A percentile compares a stretch with the other conserved stretches of the same genome.
Conservation (phyloP, 2,888 invertebrate genomes). For the Cybosia mesomella region DNA sequence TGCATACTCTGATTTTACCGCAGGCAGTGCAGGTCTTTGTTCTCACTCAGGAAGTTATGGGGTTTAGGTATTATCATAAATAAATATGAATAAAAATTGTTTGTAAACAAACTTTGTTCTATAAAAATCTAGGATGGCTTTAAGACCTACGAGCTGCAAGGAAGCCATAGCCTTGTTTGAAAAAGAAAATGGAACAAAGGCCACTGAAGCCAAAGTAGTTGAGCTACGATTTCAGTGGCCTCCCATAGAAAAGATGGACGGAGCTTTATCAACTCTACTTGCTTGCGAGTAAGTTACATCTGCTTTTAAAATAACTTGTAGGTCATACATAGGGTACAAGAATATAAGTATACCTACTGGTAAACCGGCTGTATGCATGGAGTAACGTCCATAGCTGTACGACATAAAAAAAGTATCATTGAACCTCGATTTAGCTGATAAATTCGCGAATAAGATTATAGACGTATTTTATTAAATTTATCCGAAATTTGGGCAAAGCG, state of each 20-base stretch:
- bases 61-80: neutral
- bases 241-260: constrained; percentile 98
- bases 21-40: neutral
- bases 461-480: too few relatives aligned
- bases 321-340: neutral
- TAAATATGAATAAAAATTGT: neutral
- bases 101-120: neutral
- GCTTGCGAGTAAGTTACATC: constrained; percentile 88
- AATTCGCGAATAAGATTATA: too few relatives aligned
- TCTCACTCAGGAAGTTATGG: neutral
- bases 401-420: too few relatives aligned
- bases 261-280: constrained; percentile 90
- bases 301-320: neutral
- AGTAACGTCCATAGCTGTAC: too few relatives aligned
- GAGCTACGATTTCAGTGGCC: constrained; percentile 96
- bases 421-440: too few relatives aligned
- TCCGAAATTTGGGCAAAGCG: too few relatives aligned
- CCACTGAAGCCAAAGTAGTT: constrained; percentile 91
- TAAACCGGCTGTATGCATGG: too few relatives aligned
- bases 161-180: constrained; percentile 96
- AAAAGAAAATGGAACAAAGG: constrained; percentile 89
- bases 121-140: constrained; percentile 19
- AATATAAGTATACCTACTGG: neutral
- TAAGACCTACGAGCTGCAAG: constrained; percentile 49
- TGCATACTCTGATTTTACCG: neutral